These are phyloP conservation scores for Calcarius lapponicus DNA, from an alignment of 2,797 vertebrate species.

Conservation along the genomic window DNA sequence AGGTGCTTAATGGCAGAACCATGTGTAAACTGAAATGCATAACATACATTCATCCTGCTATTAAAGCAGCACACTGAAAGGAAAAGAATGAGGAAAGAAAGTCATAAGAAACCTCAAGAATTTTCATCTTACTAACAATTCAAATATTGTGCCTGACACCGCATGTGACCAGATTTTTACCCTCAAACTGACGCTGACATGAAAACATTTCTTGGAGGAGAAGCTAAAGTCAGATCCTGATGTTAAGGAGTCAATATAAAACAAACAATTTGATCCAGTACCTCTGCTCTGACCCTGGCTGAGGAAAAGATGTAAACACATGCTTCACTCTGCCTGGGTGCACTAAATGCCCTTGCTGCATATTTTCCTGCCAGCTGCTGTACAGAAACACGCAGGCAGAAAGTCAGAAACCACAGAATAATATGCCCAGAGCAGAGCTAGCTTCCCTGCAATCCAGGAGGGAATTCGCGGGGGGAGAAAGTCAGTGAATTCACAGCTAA, in stretches of 20 bases:
- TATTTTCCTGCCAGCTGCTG: constrained; percentile 14
- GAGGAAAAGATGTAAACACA: constrained; percentile 10
- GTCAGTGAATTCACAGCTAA: background rate
- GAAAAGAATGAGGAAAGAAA: constrained; percentile 19
- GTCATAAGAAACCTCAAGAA: background rate
- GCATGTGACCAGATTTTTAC: background rate
- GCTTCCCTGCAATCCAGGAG: background rate
- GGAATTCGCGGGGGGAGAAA: background rate
- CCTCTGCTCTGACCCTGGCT: background rate
- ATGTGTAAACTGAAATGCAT: constrained; percentile 60
- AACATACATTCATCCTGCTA: constrained; percentile 42
- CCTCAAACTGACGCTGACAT: background rate
- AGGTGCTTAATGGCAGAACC: constrained; percentile 70
- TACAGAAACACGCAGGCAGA: background rate
- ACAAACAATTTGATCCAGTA: background rate
- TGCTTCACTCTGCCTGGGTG: background rate
- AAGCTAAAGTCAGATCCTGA: background rate
- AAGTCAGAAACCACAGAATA: background rate
- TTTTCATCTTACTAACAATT: background rate
- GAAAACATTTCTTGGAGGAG: background rate
- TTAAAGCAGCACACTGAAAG: constrained; percentile 40
- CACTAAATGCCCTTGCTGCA: background rate
- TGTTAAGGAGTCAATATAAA: background rate
- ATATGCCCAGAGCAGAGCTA: background rate
- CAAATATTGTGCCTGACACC: background rate